A percentile compares a stretch with the other conserved stretches of the same genome.
These are phyloP conservation scores for Sebastes steindachneri DNA, from an alignment of 2,797 vertebrate species.

Conservation along the genomic window DNA sequence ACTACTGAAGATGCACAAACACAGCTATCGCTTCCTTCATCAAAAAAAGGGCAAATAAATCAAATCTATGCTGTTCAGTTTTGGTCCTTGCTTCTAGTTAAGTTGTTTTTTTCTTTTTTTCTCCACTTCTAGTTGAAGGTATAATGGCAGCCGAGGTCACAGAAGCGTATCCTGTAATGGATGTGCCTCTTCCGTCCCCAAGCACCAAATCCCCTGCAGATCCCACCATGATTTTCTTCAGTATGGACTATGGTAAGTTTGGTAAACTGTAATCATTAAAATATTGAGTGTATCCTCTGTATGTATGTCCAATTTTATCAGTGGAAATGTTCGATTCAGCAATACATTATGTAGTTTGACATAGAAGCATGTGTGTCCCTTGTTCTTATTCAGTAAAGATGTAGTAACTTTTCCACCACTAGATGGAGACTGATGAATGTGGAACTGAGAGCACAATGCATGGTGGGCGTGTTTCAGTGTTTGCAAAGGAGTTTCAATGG, in stretches of 20 bases:
- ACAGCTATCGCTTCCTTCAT: background rate
- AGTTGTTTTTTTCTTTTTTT: background rate
- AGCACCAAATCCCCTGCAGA: conserved; percentile 62
- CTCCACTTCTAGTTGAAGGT: conserved; percentile 51
- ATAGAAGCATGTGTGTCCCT: background rate
- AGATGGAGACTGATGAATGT: conserved; percentile 54
- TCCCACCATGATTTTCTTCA: conserved; percentile 75
- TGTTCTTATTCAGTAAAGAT: background rate
- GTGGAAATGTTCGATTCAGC: background rate
- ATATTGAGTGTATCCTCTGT: background rate
- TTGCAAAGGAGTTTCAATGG: background rate
- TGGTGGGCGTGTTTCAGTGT: background rate
- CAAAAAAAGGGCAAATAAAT: background rate
- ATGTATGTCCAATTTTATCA: background rate
- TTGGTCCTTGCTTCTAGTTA: background rate
- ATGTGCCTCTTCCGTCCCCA: conserved; percentile 15
- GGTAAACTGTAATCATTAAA: background rate
- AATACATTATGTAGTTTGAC: background rate
- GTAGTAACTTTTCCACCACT: conserved; percentile 47
- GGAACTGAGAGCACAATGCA: background rate
- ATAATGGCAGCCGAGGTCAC: conserved; percentile 25
- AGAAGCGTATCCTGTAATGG: conserved; percentile 13
- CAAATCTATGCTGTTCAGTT: background rate
- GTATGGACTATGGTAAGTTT: conserved; percentile 80
- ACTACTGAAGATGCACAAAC: background rate